Evolutionary conservation across 2,113 vertebrate species (phyloP), one percentile per base, ranked within the genome.

Genomic region (Vidua chalybeata): DNA sequence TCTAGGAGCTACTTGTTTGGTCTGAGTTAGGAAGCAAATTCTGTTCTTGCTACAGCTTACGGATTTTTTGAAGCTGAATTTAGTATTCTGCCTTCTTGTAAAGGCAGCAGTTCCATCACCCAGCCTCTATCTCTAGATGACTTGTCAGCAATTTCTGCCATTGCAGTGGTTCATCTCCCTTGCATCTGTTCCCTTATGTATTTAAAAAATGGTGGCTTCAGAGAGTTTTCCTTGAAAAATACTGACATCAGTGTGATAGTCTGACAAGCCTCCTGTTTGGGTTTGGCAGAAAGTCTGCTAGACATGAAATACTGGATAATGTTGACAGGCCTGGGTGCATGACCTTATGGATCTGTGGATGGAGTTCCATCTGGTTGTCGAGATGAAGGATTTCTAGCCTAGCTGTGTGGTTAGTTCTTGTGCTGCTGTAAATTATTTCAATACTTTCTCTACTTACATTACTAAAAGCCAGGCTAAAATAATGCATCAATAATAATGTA

Each of bases 161-260:
- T 43, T 86, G 72, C 61, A 86, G 39, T 63, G 45, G 69, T 91
- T 95, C 75, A 69, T 93, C 61, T 94, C 24, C 83, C 33, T 87
- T 68, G 51, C 33, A 41, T 87, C 66, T 92, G 27, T 81, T 82
- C 49, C 39, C 15, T 79, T 84, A 71, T 11, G 16, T 85, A 56
- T 83, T 92, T 87, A 55, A 84, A 89, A 88, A 81, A 75, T 15
- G 55, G 41, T 74, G 63, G 22, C 39, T 89, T 87, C 66, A 56
- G 81, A 82, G 66, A 89, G 49, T 84, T 93, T 95, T 63, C 58
- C 24, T 84, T 81, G 54, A 46, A 82, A 92, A 95, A 82, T 41
- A 37, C 49, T 91, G 89, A 81, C 27, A 37, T 67, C 62, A 77
- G 22, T 72, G 73, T 71, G 55, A 14, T 16, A 80, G 54, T 64